Percentiles rank a stretch among this genome's conserved stretches.
Conservation (phyloP, 2,113 vertebrate genomes). For the Vulpes vulpes region DNA sequence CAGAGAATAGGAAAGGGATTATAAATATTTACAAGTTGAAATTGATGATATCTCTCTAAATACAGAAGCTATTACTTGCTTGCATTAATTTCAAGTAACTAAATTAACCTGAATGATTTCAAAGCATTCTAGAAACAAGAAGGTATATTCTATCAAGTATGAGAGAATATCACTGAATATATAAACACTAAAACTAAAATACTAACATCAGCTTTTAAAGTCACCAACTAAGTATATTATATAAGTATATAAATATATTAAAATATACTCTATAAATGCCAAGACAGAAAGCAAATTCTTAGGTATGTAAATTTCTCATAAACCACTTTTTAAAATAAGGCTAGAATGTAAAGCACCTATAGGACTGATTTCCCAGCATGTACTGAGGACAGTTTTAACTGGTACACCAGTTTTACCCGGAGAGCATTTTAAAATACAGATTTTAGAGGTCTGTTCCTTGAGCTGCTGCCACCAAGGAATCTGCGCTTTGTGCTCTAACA, state of each 20-base stretch:
- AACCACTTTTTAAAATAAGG: background rate
- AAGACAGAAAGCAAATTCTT: background rate
- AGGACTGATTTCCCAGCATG: background rate
- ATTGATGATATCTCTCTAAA: background rate
- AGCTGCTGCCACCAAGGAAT: background rate
- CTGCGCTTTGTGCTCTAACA: background rate
- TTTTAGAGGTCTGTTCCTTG: background rate
- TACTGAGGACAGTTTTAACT: background rate
- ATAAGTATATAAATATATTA: background rate
- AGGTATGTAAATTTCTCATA: background rate
- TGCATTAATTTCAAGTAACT: background rate
- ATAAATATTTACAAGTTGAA: background rate
- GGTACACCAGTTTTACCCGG: background rate
- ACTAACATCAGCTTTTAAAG: background rate
- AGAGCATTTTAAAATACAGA: background rate
- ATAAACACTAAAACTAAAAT: background rate
- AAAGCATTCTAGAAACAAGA: background rate
- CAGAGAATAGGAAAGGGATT: background rate
- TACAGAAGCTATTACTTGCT: slow-evolving; percentile 13
- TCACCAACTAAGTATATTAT: background rate
- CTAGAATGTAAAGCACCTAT: background rate
- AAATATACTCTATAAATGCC: background rate
- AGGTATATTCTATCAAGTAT: background rate
- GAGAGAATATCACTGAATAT: background rate
- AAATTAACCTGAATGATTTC: background rate